Conservation (phyloP, 2,888 invertebrate genomes). For the Cataglyphis rosenhaueri region DNA sequence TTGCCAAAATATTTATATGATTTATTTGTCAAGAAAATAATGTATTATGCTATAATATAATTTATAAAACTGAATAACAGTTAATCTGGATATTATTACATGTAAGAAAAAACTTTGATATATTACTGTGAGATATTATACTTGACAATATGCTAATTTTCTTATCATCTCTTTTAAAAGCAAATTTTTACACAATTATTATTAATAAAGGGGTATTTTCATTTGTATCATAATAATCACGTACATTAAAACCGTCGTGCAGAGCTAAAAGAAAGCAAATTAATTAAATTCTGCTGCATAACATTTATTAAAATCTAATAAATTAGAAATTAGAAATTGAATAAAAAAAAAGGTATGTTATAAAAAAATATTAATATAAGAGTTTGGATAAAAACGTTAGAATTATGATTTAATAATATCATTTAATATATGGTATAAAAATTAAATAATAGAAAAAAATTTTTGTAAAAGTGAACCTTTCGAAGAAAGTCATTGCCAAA, state of each 20-base stretch:
- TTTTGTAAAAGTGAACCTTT: conserved; percentile 16
- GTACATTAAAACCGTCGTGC: neutral
- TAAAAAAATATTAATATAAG: neutral
- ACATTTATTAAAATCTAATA: too few relatives aligned
- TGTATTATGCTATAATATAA: too few relatives aligned
- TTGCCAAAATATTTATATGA: too few relatives aligned
- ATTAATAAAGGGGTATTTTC: neutral
- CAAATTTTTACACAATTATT: neutral
- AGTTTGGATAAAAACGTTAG: neutral
- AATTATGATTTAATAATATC: neutral
- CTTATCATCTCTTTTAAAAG: neutral
- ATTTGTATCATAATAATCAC: conserved; percentile 9
- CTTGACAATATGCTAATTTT: neutral
- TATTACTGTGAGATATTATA: neutral
- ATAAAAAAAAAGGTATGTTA: neutral
- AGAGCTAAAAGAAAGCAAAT: neutral
- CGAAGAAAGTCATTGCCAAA: conserved; percentile 21
- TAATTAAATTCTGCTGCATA: neutral
- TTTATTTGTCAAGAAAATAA: too few relatives aligned
- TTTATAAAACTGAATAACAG: neutral
- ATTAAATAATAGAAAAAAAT: neutral
- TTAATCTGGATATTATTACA: neutral
- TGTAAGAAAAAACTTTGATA: too few relatives aligned
- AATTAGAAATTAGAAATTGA: neutral
- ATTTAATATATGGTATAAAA: neutral